Conservation (phyloP, 2,113 vertebrate species). For the Canis aureus region DNA sequence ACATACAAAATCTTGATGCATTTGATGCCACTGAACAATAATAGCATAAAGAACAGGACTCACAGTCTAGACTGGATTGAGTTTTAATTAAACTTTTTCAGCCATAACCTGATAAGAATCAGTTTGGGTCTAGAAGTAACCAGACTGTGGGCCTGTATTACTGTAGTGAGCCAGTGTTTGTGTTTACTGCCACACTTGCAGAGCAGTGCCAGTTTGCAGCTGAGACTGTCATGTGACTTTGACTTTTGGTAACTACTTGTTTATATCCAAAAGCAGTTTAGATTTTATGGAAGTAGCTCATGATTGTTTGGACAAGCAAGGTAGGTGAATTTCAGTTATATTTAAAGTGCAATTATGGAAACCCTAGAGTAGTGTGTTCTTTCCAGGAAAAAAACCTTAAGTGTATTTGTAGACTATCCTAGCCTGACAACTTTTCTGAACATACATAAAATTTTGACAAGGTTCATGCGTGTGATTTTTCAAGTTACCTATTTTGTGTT, state of each 20-base stretch:
- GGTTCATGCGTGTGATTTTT: conserved; percentile 35
- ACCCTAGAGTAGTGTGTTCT: conserved; percentile 55
- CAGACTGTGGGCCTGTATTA: background rate
- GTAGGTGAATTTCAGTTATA: conserved; percentile 78
- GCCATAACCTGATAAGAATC: conserved; percentile 58
- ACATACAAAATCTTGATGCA: conserved; percentile 1
- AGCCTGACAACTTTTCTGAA: conserved; percentile 45
- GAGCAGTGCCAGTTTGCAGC: background rate
- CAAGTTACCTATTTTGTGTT: conserved; percentile 36
- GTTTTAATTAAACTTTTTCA: conserved; percentile 64
- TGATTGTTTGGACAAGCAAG: conserved; percentile 80
- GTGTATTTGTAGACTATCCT: conserved; percentile 57
- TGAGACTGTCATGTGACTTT: background rate
- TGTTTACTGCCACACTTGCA: conserved; percentile 14
- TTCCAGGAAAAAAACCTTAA: background rate
- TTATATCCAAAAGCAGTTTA: conserved; percentile 67
- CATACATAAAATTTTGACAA: conserved; percentile 50
- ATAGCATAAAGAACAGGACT: background rate
- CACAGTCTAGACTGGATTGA: conserved; percentile 26
- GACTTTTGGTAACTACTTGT: conserved; percentile 14
- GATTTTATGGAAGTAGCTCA: conserved; percentile 63
- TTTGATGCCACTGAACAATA: conserved; percentile 20
- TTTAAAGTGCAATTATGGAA: conserved; percentile 87
- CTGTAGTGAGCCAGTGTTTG: background rate
- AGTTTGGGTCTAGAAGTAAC: background rate